Conservation (phyloP, 2,797 vertebrate species). For the Paedocypris micromegethes region DNA sequence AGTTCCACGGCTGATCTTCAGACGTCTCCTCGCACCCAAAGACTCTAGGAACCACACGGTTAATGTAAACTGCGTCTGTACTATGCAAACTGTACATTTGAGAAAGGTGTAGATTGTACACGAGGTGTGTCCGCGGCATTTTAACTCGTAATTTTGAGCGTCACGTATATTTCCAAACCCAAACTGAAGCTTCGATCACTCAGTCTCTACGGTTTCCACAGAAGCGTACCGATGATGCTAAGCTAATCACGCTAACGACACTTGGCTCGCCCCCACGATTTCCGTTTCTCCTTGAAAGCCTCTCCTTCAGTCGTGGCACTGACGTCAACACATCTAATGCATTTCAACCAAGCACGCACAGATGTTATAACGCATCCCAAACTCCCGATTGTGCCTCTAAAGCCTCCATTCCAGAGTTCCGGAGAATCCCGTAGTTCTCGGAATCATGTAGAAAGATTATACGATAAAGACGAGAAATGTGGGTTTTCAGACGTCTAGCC, state of each 20-base stretch:
- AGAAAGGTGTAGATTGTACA: conserved; percentile 78
- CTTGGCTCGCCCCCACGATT: neutral
- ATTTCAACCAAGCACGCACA: conserved; percentile 29
- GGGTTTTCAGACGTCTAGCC: conserved; percentile 39
- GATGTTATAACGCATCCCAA: conserved; percentile 24
- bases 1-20: conserved; percentile 6
- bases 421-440: conserved; percentile 40
- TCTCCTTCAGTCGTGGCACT: neutral
- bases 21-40: conserved; percentile 80
- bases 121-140: conserved; percentile 65
- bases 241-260: too few species aligned
- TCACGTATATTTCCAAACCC: too few species aligned
- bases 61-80: conserved; percentile 70
- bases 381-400: conserved; percentile 67
- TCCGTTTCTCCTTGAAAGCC: conserved; percentile 17
- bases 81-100: conserved; percentile 97
- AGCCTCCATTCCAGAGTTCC: conserved; percentile 66
- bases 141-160: neutral
- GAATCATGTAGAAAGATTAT: conserved; percentile 49
- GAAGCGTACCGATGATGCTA: too few species aligned
- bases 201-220: too few species aligned
- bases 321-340: neutral
- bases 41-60: conserved; percentile 59
- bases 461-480: conserved; percentile 53
- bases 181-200: too few species aligned